A percentile compares a stretch with the other conserved stretches of the same genome.
These are phyloP conservation scores for Dicycla oo DNA, from an alignment of 2,888 invertebrate species.

Conservation along the genomic window DNA sequence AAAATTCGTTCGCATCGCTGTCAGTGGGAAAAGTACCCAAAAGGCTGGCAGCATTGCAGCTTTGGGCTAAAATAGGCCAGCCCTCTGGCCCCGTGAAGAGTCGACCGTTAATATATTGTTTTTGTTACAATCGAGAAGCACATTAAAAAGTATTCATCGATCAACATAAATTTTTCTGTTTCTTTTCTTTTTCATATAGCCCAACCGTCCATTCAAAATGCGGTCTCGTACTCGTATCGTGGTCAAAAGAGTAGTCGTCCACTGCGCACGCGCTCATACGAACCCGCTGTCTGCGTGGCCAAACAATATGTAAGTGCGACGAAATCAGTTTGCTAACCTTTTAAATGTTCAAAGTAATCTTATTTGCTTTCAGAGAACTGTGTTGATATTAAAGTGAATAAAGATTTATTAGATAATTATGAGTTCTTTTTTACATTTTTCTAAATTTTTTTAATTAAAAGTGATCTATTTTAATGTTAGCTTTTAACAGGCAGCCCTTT, in stretches of 20 bases:
- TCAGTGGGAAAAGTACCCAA: too few species aligned
- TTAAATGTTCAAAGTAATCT: slow-evolving; percentile 50
- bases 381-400: slow-evolving; percentile 40
- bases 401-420: slow-evolving; percentile 54
- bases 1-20: too few species aligned
- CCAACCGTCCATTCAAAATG: neutral
- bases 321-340: slow-evolving; percentile 51
- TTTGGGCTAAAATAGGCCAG: too few species aligned
- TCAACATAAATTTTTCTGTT: neutral
- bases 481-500: slow-evolving; percentile 32
- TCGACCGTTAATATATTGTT: too few species aligned
- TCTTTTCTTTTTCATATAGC: neutral
- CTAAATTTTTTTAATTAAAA: slow-evolving; percentile 53
- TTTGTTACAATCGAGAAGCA: too few species aligned
- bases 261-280: neutral
- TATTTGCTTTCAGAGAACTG: slow-evolving; percentile 39
- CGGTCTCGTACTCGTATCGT: neutral
- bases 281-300: slow-evolving; percentile 14
- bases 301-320: slow-evolving; percentile 16
- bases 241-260: neutral
- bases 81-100: too few species aligned
- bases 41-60: too few species aligned
- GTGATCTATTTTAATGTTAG: slow-evolving; percentile 38
- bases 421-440: slow-evolving; percentile 17
- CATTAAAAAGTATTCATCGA: too few species aligned